Conservation (phyloP, 1,140 invertebrate genomes). For the Megalonaias nervosa region DNA sequence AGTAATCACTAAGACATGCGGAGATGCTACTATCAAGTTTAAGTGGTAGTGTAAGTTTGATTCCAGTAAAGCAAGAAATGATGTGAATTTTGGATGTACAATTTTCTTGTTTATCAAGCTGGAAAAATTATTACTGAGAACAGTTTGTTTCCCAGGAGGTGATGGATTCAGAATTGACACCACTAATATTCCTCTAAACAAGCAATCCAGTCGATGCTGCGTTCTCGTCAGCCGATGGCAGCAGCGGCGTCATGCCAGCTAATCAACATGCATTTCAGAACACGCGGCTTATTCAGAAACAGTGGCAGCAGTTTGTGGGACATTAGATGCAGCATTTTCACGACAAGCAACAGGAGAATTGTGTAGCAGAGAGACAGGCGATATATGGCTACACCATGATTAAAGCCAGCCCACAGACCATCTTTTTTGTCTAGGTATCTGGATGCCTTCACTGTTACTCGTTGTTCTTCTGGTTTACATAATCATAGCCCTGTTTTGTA, state of each 20-base stretch:
- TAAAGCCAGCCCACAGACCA: neutral
- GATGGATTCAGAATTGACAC: neutral
- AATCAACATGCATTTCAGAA: constrained; percentile 34
- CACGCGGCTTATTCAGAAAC: constrained; percentile 57
- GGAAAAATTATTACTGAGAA: no score
- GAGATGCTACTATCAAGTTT: no score
- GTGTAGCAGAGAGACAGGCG: constrained; percentile 41
- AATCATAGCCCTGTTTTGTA: neutral
- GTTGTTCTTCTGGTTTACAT: no score
- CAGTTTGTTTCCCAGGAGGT: no score
- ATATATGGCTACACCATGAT: constrained; percentile 36
- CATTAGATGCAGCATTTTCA: constrained; percentile 45
- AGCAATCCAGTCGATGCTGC: constrained; percentile 88
- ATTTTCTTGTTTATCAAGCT: no score
- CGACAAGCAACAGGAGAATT: constrained; percentile 40
- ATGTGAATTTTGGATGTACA: no score
- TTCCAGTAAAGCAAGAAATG: no score
- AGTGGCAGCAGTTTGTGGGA: constrained; percentile 41
- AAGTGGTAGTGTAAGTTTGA: no score
- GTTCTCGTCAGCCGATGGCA: constrained; percentile 75
- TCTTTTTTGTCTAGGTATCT: neutral
- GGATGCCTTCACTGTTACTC: neutral
- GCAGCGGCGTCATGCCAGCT: constrained; percentile 27
- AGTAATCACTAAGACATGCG: no score
- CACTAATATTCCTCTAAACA: constrained; percentile 77